A percentile compares a stretch with the other conserved stretches of the same genome.
Evolutionary conservation across 2,113 vertebrate genomes (phyloP).

Genomic region (Istiophorus platypterus): DNA sequence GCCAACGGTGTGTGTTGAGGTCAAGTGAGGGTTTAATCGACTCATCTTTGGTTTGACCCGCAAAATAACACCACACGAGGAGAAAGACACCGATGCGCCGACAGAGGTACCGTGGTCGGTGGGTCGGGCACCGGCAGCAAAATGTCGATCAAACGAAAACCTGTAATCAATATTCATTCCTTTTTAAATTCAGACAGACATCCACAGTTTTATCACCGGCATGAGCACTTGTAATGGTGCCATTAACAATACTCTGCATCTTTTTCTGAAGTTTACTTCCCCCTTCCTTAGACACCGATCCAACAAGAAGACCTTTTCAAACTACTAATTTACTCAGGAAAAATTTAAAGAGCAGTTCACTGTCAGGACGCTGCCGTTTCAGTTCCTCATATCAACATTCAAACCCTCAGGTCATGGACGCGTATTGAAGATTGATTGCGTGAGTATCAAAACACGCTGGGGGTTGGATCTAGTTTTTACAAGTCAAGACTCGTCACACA

Average conservation of each 20-base stretch:
- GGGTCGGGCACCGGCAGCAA: too few relatives aligned
- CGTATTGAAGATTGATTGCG: background rate
- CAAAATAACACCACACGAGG: slow-evolving; percentile 7
- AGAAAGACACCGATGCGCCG: background rate
- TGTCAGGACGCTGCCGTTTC: too few relatives aligned
- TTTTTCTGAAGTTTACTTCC: background rate
- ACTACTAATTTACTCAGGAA: background rate
- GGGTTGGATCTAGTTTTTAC: background rate
- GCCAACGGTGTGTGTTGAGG: background rate
- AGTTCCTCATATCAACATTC: too few relatives aligned
- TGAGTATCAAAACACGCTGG: background rate
- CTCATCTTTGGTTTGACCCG: slow-evolving; percentile 20
- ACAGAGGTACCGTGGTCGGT: background rate
- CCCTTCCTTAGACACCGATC: background rate
- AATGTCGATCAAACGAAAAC: too few relatives aligned
- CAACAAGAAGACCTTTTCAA: too few relatives aligned
- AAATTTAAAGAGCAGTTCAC: background rate
- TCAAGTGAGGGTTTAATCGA: slow-evolving; percentile 13
- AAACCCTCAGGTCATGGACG: too few relatives aligned
- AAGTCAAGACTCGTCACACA: slow-evolving; percentile 5
- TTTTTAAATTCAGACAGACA: too few relatives aligned
- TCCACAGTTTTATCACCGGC: background rate
- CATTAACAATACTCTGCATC: too few relatives aligned
- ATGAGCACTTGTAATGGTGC: background rate
- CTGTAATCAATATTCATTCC: too few relatives aligned